Percentiles rank a stretch among this genome's conserved stretches.
phyloP scores from a whole-genome alignment of 2,888 invertebrate genomes.

The Leuctra nigra region DNA sequence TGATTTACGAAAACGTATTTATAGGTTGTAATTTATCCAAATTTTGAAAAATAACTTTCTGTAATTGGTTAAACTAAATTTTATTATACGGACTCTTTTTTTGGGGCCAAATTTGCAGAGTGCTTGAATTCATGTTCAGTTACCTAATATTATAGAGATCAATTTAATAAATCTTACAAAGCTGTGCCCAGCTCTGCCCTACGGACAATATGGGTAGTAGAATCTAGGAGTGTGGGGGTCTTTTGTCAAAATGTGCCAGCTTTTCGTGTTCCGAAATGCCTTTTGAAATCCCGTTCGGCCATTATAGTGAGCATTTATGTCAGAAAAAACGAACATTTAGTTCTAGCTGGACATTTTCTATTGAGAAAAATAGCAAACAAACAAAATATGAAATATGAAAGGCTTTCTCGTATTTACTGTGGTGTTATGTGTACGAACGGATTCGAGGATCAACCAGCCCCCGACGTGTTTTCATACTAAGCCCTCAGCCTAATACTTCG shows the following conservation, averaged over 20 bases:
- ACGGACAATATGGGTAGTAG: not conserved
- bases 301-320: slow-evolving; percentile 9
- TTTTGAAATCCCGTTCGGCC: slow-evolving; percentile 1
- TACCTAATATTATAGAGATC: not conserved
- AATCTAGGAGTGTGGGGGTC: not conserved
- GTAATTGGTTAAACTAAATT: no score
- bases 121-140: no score
- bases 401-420: slow-evolving; percentile 12
- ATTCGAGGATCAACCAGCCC: not conserved
- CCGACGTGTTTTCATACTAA: slow-evolving; percentile 8
- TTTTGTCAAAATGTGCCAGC: not conserved
- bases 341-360: not conserved
- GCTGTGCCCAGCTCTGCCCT: not conserved
- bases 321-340: slow-evolving; percentile 2
- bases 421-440: not conserved
- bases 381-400: slow-evolving; percentile 15
- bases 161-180: slow-evolving; percentile 6
- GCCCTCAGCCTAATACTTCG: slow-evolving; percentile 8
- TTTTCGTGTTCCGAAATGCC: not conserved
- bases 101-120: no score
- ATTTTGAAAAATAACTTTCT: no score
- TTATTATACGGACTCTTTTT: no score
- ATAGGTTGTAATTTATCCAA: no score
- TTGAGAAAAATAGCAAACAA: slow-evolving; percentile 14
- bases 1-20: no score